These are phyloP conservation scores for Cebus imitator DNA, from an alignment of 2,113 vertebrate species.

Conservation along the genomic window DNA sequence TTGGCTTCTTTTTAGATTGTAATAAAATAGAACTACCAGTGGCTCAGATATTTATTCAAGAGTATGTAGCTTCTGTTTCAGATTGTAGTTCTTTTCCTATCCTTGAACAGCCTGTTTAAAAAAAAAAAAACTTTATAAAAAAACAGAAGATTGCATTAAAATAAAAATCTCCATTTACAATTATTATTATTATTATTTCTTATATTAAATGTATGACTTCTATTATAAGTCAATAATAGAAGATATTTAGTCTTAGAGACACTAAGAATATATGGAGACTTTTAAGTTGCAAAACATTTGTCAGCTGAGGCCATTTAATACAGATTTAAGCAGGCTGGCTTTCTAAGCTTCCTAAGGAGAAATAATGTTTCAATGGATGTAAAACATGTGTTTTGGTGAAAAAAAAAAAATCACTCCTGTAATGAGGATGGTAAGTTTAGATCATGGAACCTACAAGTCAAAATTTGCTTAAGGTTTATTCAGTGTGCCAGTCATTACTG, in stretches of 20 bases:
- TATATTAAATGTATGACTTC: neutral
- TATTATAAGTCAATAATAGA: neutral
- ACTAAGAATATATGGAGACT: neutral
- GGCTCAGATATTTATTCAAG: constrained; percentile 45
- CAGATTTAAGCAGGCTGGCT: neutral
- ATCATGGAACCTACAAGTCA: neutral
- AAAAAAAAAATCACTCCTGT: neutral
- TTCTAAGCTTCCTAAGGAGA: constrained; percentile 13
- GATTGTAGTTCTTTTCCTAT: neutral
- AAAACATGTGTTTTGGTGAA: constrained; percentile 40
- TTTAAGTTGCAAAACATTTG: constrained; percentile 24
- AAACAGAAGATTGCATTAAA: neutral
- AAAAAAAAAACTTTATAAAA: neutral
- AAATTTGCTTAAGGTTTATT: neutral
- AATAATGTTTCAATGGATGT: neutral
- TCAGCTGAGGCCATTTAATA: neutral
- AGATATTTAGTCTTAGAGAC: neutral
- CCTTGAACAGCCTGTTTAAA: neutral
- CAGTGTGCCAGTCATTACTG: neutral
- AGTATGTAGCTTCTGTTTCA: constrained; percentile 45
- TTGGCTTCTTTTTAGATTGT: constrained; percentile 34
- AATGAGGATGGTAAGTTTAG: constrained; percentile 26
- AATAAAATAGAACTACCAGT: constrained; percentile 39
- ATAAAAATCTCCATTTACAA: neutral
- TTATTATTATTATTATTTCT: neutral